Evolutionary conservation across 1,140 invertebrate species (phyloP).

Genomic region (Magallana angulata): DNA sequence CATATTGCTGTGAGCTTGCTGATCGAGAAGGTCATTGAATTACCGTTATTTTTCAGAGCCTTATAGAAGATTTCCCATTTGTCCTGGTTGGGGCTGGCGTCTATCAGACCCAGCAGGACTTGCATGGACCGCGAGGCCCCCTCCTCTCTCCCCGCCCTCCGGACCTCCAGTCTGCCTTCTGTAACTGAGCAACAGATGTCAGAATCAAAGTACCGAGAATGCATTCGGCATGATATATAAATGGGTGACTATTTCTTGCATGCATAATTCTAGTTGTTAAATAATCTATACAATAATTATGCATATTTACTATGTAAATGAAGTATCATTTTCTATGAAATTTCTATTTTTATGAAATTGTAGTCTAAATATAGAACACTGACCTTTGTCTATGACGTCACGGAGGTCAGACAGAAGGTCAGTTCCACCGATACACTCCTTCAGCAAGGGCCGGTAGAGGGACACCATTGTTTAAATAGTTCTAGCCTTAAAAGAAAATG

Average conservation of each 20-base stretch:
- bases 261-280: too few species aligned
- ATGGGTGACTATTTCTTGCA: too few species aligned
- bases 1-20: too few species aligned
- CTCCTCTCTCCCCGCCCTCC: neutral
- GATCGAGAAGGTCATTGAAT: neutral
- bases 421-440: constrained; percentile 18
- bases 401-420: neutral
- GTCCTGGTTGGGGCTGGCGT: neutral
- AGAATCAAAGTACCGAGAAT: too few species aligned
- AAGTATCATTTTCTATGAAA: too few species aligned
- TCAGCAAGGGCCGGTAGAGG: neutral
- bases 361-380: too few species aligned
- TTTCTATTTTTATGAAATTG: too few species aligned
- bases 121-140: neutral
- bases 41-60: neutral
- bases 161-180: neutral
- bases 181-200: neutral
- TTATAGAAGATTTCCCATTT: neutral
- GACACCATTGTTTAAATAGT: too few species aligned
- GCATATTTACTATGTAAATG: too few species aligned
- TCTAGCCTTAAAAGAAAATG: too few species aligned
- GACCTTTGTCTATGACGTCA: neutral
- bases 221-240: too few species aligned
- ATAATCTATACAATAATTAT: too few species aligned
- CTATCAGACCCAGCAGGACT: neutral